These are phyloP conservation scores for Acyrthosiphon pisum DNA, from an alignment of 1,140 invertebrate genomes.

Conservation along the genomic window DNA sequence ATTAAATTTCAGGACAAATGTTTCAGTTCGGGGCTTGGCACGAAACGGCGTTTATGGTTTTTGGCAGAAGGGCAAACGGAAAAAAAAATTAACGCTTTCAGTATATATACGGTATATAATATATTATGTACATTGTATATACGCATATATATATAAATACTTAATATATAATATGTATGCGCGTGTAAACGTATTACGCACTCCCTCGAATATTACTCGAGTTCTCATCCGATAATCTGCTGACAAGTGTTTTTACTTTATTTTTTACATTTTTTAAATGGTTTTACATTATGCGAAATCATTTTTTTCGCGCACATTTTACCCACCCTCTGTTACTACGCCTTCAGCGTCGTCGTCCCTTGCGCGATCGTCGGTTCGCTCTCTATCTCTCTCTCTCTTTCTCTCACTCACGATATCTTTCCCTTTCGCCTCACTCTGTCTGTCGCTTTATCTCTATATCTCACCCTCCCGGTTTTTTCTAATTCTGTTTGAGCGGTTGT, in stretches of 20 bases:
- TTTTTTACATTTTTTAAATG: slow-evolving; percentile 28
- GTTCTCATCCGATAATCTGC: slow-evolving; percentile 49
- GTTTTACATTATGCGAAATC: slow-evolving; percentile 32
- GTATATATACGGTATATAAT: too few relatives aligned
- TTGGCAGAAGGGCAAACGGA: neutral
- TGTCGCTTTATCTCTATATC: neutral
- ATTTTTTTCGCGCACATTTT: neutral
- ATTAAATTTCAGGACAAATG: slow-evolving; percentile 39
- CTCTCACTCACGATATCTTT: neutral
- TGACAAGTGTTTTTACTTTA: slow-evolving; percentile 50
- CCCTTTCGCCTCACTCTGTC: neutral
- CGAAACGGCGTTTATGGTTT: slow-evolving; percentile 1
- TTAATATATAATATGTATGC: neutral
- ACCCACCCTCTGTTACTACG: neutral
- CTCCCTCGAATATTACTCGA: neutral
- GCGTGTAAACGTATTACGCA: neutral
- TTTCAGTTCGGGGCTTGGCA: slow-evolving; percentile 23
- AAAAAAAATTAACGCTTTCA: neutral
- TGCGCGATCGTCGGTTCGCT: neutral
- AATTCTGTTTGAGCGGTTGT: slow-evolving; percentile 32
- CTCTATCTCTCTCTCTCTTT: neutral
- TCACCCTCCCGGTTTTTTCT: neutral
- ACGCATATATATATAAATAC: neutral
- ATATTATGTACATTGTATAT: neutral
- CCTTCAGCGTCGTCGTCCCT: neutral